Percentiles rank a stretch among this genome's conserved stretches.
Evolutionary conservation across 2,888 invertebrate species (phyloP).

Genomic region (Cacoxenus indagator): DNA sequence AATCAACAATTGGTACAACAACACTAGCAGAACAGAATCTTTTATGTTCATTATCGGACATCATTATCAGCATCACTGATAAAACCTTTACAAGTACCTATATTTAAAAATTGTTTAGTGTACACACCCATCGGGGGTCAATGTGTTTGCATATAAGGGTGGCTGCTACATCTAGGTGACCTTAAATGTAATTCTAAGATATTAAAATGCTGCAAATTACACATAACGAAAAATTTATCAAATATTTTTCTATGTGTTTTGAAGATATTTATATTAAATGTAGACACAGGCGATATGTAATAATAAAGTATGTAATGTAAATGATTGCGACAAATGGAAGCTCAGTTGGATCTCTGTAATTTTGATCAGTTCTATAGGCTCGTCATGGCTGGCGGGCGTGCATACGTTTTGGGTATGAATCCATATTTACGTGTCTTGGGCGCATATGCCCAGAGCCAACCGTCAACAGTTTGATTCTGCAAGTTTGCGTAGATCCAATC

Average conservation of each 20-base stretch:
- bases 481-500: slow-evolving; percentile 97
- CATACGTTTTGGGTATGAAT: slow-evolving; percentile 95
- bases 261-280: neutral
- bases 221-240: neutral
- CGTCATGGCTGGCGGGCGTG: slow-evolving; percentile 92
- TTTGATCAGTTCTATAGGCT: slow-evolving; percentile 69
- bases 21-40: neutral
- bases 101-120: too few species aligned
- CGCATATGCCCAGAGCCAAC: slow-evolving; percentile 96
- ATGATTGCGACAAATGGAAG: slow-evolving; percentile 6
- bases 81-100: neutral
- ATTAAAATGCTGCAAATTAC: neutral
- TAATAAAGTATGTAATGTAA: slow-evolving; percentile 32
- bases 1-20: too few species aligned
- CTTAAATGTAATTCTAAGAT: neutral
- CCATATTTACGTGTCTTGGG: slow-evolving; percentile 93
- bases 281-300: slow-evolving; percentile 19
- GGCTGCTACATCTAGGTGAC: too few species aligned
- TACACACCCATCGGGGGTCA: too few species aligned
- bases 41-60: neutral
- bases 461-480: slow-evolving; percentile 93
- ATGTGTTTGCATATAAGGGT: too few species aligned
- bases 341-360: neutral
- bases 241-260: neutral
- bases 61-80: neutral